Percentiles rank a stretch among this genome's conserved stretches.
phyloP scores from a whole-genome alignment of 2,113 vertebrate species.

The Eonycteris spelaea region DNA sequence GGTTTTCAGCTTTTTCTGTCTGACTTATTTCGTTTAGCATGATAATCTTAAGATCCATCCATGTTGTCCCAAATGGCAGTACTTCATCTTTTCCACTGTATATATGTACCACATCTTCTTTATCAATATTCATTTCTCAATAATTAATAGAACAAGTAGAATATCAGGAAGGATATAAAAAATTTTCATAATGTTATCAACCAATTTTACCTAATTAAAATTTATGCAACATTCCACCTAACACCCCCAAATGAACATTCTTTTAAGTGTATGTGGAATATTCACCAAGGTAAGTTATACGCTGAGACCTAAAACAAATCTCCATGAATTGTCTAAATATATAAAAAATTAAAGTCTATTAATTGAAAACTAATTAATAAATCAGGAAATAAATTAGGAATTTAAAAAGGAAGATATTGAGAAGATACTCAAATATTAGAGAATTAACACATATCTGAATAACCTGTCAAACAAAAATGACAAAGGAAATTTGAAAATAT shows the following conservation, averaged over 20 bases:
- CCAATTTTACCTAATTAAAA: background rate
- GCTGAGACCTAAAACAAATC: background rate
- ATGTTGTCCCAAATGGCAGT: no score
- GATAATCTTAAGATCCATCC: no score
- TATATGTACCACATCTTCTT: no score
- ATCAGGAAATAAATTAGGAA: background rate
- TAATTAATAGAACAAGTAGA: background rate
- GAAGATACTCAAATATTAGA: background rate
- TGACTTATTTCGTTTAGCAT: no score
- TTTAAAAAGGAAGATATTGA: background rate
- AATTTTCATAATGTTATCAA: background rate
- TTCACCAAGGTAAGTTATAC: background rate
- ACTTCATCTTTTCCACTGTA: no score
- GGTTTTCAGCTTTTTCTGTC: no score
- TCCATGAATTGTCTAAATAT: background rate
- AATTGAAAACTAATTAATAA: background rate
- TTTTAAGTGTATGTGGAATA: background rate
- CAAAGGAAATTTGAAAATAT: background rate
- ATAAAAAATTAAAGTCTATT: background rate
- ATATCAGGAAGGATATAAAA: background rate
- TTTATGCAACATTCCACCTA: background rate
- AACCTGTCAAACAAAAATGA: background rate
- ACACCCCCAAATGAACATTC: background rate
- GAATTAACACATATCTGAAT: background rate
- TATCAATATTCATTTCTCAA: background rate